phyloP scores from a whole-genome alignment of 2,888 invertebrate genomes.

The Apotomis turbidana region DNA sequence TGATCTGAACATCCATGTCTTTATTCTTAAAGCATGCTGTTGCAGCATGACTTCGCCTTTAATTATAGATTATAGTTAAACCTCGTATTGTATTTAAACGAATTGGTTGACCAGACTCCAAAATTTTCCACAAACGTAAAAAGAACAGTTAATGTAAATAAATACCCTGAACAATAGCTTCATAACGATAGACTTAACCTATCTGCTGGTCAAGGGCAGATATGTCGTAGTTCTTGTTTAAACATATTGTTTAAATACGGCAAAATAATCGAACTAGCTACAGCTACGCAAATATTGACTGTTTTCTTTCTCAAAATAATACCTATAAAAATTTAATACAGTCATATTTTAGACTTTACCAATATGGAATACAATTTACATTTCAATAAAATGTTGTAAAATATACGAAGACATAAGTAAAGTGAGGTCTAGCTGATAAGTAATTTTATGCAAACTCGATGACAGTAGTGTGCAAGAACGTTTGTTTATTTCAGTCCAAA shows the following conservation, averaged over 20 bases:
- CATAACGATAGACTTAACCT: slow-evolving; percentile 14
- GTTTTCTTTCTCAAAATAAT: not conserved
- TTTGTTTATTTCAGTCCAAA: too few relatives aligned
- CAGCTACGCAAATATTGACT: slow-evolving; percentile 9
- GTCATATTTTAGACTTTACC: not conserved
- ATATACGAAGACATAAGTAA: not conserved
- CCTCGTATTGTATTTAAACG: not conserved
- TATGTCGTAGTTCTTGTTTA: slow-evolving; percentile 5
- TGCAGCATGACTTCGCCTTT: not conserved
- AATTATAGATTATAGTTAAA: not conserved
- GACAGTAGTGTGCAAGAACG: too few relatives aligned
- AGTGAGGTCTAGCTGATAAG: too few relatives aligned
- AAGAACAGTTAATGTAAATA: not conserved
- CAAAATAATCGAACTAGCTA: not conserved
- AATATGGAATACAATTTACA: not conserved
- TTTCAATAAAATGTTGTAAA: not conserved
- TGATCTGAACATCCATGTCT: not conserved
- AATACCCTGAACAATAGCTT: slow-evolving; percentile 10
- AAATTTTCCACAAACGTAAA: slow-evolving; percentile 1
- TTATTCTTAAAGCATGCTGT: not conserved
- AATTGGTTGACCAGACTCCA: not conserved
- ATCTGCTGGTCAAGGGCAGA: slow-evolving; percentile 6
- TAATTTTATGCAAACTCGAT: too few relatives aligned
- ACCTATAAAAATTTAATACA: not conserved
- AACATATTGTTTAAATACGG: slow-evolving; percentile 1